Evolutionary conservation across 2,113 vertebrate species (phyloP), one percentile per base, ranked within the genome.

Genomic region (Macrotis lagotis): DNA sequence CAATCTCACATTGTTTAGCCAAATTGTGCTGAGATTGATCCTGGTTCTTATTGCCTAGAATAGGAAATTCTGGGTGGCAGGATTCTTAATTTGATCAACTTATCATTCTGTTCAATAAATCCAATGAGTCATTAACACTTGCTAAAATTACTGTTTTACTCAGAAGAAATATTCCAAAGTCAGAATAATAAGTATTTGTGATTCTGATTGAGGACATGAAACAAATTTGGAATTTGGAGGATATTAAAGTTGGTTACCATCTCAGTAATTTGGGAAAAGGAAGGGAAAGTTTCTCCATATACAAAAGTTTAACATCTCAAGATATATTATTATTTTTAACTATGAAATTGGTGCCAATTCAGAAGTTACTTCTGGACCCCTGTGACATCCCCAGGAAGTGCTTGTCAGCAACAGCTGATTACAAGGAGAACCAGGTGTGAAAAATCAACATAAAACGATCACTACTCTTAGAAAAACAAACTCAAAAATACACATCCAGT

Each of bases 401-500:
- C 25, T 28, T 74, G 66, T n/a, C 50, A 53, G 55, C 48, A 94
- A 44, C 28, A 90, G 89, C 16, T 92, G 90, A 74, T 48, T 92
- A 53, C 66, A 8, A 96, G 91, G 59, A 59, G 92, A 31, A 53
- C n/a, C 94, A 51, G 31, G 83, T 55, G 9, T 55, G 47, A 53
- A 93, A 96, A 66, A 93, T 74, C 51, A 89, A 92, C 22, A 91
- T 90, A 51, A 0, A 37, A 52, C 48, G 92, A 8, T 92, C 50
- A 31, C 22, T 91, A 48, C 91, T 91, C 28, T 0, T 89, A 53
- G 26, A 44, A 50, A 90, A 96, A 48, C 16, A 47, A 89, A 90
- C 28, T 90, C 50, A 44, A 90, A 74, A 74, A 74, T 74, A 74
- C 16, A 74, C 16, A n/a, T 74, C 37, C 66, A n/a, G 66, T 50